Percentiles rank a stretch among this genome's conserved stretches.
Evolutionary conservation across 1,140 invertebrate species (phyloP).

Genomic region (Sweltsa coloradensis): DNA sequence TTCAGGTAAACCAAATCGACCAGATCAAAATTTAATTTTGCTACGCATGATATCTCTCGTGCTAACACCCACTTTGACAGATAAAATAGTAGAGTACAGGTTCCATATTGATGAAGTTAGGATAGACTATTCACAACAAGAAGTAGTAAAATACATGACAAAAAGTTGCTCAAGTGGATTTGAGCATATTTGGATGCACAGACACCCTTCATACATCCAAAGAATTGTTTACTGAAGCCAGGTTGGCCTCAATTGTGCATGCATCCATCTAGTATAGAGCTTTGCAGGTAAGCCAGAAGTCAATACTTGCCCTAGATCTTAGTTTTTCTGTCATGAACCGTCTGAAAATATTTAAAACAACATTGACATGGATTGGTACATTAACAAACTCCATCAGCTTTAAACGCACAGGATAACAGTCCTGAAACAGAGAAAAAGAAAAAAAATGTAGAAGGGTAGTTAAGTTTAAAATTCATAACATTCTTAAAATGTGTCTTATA

Average conservation of each 20-base stretch:
- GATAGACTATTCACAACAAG: too few relatives aligned
- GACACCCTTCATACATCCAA: neutral
- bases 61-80: too few relatives aligned
- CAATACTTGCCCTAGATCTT: constrained; percentile 33
- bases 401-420: constrained; percentile 52
- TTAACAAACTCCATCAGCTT: constrained; percentile 58
- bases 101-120: too few relatives aligned
- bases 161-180: neutral
- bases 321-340: constrained; percentile 59
- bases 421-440: constrained; percentile 25
- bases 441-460: neutral
- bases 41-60: too few relatives aligned
- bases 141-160: too few relatives aligned
- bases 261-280: neutral
- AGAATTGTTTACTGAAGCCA: neutral
- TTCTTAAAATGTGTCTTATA: too few relatives aligned
- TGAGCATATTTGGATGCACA: neutral
- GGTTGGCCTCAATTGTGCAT: constrained; percentile 3
- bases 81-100: too few relatives aligned
- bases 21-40: too few relatives aligned
- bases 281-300: neutral
- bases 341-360: constrained; percentile 52
- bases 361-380: constrained; percentile 49
- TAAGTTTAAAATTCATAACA: neutral
- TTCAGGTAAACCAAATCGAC: too few relatives aligned